Conservation (phyloP, 2,113 vertebrate species). For the Elephantulus edwardii region DNA sequence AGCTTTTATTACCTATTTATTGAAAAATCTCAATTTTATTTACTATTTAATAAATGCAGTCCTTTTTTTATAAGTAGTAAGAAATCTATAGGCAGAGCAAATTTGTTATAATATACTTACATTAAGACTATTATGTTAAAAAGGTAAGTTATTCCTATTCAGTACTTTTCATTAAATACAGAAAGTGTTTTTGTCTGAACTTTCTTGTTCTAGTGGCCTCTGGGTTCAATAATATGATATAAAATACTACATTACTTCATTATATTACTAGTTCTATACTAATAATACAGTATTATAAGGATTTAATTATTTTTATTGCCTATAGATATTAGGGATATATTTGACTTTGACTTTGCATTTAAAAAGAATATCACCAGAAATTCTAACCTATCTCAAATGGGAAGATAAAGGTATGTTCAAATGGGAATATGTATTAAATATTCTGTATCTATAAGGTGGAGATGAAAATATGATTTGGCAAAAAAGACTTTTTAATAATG, state of each 20-base stretch:
- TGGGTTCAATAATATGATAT: neutral
- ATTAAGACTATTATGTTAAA: neutral
- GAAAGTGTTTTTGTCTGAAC: conserved; percentile 17
- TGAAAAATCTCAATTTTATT: neutral
- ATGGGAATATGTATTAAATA: conserved; percentile 20
- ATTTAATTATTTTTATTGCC: conserved; percentile 54
- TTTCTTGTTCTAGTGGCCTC: conserved; percentile 47
- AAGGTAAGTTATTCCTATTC: conserved; percentile 27
- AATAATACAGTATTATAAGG: neutral
- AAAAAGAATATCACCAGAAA: conserved; percentile 25
- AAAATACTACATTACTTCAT: conserved; percentile 2
- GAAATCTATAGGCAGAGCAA: neutral
- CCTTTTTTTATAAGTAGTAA: conserved; percentile 17
- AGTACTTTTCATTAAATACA: conserved; percentile 47
- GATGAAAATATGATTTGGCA: conserved; percentile 9
- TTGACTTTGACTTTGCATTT: conserved; percentile 55
- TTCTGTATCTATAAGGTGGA: neutral
- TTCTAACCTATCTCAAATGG: conserved; percentile 25
- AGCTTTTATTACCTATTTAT: neutral
- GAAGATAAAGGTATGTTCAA: conserved; percentile 39
- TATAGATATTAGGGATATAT: conserved; percentile 3
- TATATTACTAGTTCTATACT: neutral
- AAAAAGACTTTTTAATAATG: conserved; percentile 33
- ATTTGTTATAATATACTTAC: neutral
- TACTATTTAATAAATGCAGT: neutral